Percentiles rank a stretch among this genome's conserved stretches.
Evolutionary conservation across 2,113 vertebrate genomes (phyloP).

Genomic region (Myodes glareolus): DNA sequence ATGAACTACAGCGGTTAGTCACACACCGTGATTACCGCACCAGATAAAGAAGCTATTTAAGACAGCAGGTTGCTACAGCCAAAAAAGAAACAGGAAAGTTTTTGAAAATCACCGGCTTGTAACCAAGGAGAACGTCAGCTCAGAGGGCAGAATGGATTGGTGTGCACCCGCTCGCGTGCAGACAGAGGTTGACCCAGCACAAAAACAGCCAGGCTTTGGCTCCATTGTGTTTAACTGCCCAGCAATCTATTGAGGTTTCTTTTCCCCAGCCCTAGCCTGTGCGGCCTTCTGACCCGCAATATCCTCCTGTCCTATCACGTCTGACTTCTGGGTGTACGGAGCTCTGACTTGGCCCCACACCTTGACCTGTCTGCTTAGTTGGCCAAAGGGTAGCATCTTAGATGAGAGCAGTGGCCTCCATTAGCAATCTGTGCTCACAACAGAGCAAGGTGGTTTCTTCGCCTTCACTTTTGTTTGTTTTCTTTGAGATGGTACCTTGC

Average conservation of each 20-base stretch:
- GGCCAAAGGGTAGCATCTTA: background rate
- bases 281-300: background rate
- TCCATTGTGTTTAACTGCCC: background rate
- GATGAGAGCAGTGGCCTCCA: background rate
- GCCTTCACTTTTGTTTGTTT: background rate
- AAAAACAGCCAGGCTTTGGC: background rate
- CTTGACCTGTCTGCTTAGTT: background rate
- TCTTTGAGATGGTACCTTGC: background rate
- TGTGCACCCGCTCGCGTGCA: background rate
- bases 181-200: background rate
- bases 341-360: background rate
- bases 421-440: background rate
- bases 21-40: conserved; percentile 74
- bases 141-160: conserved; percentile 33
- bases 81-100: conserved; percentile 80
- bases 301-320: background rate
- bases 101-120: conserved; percentile 57
- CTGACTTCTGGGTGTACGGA: background rate
- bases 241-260: background rate
- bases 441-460: background rate
- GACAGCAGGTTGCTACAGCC: conserved; percentile 66
- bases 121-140: conserved; percentile 31
- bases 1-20: conserved; percentile 76
- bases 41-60: conserved; percentile 71
- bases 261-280: background rate